phyloP scores from a whole-genome alignment of 2,888 invertebrate genomes.

The Nemapogon koenigi region DNA sequence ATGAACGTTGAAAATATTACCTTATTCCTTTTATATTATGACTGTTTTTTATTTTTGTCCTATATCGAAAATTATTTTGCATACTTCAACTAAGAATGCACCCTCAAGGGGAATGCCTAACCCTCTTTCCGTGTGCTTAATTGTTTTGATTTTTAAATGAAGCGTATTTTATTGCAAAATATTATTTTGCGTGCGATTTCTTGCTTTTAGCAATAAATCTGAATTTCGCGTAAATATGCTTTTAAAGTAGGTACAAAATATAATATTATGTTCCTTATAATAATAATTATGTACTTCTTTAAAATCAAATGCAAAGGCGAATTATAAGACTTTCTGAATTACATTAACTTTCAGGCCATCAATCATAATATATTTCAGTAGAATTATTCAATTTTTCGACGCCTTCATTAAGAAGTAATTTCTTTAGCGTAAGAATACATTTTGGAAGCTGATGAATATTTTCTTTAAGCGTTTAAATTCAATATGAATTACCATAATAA shows the following conservation, averaged over 20 bases:
- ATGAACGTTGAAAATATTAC: constrained; percentile 4
- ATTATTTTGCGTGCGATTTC: neutral
- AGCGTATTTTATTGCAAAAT: constrained; percentile 52
- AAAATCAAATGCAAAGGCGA: no score
- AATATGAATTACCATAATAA: no score
- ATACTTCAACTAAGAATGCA: constrained; percentile 37
- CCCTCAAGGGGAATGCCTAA: constrained; percentile 34
- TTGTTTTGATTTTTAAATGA: constrained; percentile 52
- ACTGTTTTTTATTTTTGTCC: constrained; percentile 2
- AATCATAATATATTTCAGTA: neutral
- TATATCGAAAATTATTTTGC: constrained; percentile 26
- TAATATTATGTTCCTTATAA: no score
- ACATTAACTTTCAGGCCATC: neutral
- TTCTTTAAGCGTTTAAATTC: no score
- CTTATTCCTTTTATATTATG: neutral
- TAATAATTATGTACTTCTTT: no score
- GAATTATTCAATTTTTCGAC: neutral
- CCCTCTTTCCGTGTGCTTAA: constrained; percentile 44
- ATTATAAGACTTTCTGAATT: neutral
- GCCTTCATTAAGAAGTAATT: neutral
- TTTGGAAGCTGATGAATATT: no score
- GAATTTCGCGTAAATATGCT: no score
- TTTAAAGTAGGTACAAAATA: no score
- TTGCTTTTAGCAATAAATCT: no score
- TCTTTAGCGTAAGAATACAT: no score